Percentiles rank a stretch among this genome's conserved stretches.
Evolutionary conservation across 2,888 invertebrate genomes (phyloP).

Genomic region (Aleiodes testaceus): DNA sequence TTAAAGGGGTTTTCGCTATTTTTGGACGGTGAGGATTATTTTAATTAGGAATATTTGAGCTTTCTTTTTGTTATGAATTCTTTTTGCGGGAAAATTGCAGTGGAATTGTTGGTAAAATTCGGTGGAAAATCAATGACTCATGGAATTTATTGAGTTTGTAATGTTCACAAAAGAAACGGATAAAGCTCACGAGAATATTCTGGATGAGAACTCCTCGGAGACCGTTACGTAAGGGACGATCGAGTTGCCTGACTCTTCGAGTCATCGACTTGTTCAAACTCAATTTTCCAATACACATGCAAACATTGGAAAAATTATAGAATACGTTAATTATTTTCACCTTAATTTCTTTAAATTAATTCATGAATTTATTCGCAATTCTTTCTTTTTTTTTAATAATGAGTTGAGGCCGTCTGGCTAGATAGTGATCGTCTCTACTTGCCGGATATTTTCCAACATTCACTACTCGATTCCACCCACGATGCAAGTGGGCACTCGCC

Average conservation of each 20-base stretch:
- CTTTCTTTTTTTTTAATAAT: not conserved
- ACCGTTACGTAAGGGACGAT: constrained; percentile 55
- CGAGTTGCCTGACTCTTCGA: constrained; percentile 44
- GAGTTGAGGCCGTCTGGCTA: constrained; percentile 54
- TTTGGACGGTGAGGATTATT: too few relatives aligned
- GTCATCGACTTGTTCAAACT: constrained; percentile 32
- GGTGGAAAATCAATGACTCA: too few relatives aligned
- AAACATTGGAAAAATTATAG: not conserved
- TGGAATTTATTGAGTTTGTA: too few relatives aligned
- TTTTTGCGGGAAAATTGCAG: too few relatives aligned
- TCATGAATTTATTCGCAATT: not conserved
- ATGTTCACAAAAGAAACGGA: not conserved
- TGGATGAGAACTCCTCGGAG: constrained; percentile 44
- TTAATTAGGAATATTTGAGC: too few relatives aligned
- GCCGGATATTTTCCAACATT: constrained; percentile 57
- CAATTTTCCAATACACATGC: constrained; percentile 1
- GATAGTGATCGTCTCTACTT: constrained; percentile 62
- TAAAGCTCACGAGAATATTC: constrained; percentile 38
- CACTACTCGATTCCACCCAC: constrained; percentile 27
- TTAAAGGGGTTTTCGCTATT: not conserved
- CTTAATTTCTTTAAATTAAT: not conserved
- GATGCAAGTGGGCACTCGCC: constrained; percentile 13
- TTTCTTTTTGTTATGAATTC: too few relatives aligned
- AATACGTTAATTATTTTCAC: not conserved
- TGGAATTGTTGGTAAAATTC: too few relatives aligned